Evolutionary conservation across 2,797 vertebrate genomes (phyloP).

Genomic region (Aldrovandia affinis): DNA sequence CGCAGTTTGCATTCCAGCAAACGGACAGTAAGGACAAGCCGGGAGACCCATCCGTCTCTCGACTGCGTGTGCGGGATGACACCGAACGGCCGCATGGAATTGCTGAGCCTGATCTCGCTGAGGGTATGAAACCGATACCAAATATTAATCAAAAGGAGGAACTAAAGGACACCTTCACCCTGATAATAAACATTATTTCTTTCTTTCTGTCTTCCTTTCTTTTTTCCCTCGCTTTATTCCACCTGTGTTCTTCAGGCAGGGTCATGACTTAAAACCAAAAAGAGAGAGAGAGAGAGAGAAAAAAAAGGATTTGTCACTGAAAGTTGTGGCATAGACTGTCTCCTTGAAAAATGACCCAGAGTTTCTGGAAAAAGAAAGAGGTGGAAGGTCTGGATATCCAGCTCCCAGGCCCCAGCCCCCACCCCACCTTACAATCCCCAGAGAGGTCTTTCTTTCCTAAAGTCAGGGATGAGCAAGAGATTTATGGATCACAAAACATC

Average conservation of each 20-base stretch:
- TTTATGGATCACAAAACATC: too few species aligned
- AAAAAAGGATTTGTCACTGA: slow-evolving; percentile 22
- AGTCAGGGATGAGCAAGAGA: too few species aligned
- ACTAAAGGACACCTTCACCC: slow-evolving; percentile 32
- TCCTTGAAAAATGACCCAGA: not conserved
- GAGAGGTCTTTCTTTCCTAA: too few species aligned
- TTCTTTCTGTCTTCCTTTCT: too few species aligned
- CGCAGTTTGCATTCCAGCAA: slow-evolving; percentile 37
- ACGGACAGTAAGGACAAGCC: slow-evolving; percentile 46
- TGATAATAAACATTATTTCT: slow-evolving; percentile 23
- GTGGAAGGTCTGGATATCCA: too few species aligned
- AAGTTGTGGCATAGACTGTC: slow-evolving; percentile 18
- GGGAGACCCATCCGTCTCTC: slow-evolving; percentile 47
- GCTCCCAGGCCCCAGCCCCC: too few species aligned
- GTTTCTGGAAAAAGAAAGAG: too few species aligned
- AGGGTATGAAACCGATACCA: slow-evolving; percentile 43
- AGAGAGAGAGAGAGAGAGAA: slow-evolving; percentile 25
- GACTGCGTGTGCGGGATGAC: slow-evolving; percentile 34
- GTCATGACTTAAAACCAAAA: slow-evolving; percentile 39
- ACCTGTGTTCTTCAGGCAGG: slow-evolving; percentile 36
- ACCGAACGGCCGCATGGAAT: slow-evolving; percentile 11
- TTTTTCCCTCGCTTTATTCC: slow-evolving; percentile 35
- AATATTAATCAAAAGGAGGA: slow-evolving; percentile 45
- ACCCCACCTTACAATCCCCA: too few species aligned
- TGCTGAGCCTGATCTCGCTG: slow-evolving; percentile 46